phyloP scores from a whole-genome alignment of 2,888 invertebrate genomes.

The Thecophora atra region DNA sequence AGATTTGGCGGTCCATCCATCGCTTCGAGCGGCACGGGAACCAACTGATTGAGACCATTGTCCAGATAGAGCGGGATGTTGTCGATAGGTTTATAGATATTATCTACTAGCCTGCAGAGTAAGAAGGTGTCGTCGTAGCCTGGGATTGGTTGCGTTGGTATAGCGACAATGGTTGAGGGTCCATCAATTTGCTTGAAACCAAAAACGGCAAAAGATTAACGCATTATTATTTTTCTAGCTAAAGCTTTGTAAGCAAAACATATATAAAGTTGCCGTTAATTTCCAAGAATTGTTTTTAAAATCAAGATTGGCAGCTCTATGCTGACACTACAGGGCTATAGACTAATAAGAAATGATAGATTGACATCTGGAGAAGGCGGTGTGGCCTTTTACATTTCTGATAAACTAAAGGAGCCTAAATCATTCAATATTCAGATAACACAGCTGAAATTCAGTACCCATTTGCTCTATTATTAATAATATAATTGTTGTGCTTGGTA shows the following conservation, averaged over 20 bases:
- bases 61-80: slow-evolving; percentile 67
- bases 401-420: too few relatives aligned
- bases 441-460: too few relatives aligned
- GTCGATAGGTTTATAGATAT: slow-evolving; percentile 77
- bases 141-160: slow-evolving; percentile 79
- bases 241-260: neutral
- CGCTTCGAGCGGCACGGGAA: slow-evolving; percentile 57
- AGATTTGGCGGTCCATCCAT: slow-evolving; percentile 50
- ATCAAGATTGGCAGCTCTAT: too few relatives aligned
- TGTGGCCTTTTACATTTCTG: too few relatives aligned
- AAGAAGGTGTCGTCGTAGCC: slow-evolving; percentile 79
- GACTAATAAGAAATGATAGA: too few relatives aligned
- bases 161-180: slow-evolving; percentile 71
- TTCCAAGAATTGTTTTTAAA: too few relatives aligned
- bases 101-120: slow-evolving; percentile 70
- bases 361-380: too few relatives aligned
- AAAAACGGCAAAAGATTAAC: neutral
- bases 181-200: slow-evolving; percentile 55
- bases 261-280: too few relatives aligned
- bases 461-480: too few relatives aligned
- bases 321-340: too few relatives aligned
- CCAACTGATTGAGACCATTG: slow-evolving; percentile 55
- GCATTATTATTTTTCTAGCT: neutral
- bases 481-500: too few relatives aligned
- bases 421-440: too few relatives aligned